phyloP scores from a whole-genome alignment of 2,113 vertebrate genomes.

The Pterocles burchelli region DNA sequence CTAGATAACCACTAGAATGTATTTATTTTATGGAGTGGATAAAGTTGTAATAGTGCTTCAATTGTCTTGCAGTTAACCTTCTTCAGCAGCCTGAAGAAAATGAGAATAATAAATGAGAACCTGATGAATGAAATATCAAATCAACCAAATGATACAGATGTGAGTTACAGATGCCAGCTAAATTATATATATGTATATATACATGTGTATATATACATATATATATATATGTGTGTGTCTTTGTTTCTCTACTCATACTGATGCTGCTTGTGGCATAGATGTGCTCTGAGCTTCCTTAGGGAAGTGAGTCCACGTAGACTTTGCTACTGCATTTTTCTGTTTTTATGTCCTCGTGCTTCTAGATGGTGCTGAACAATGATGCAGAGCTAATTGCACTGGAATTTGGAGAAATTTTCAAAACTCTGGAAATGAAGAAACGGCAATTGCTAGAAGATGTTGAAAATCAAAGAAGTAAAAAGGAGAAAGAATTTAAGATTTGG shows the following conservation, averaged over 20 bases:
- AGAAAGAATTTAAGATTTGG: slow-evolving; percentile 62
- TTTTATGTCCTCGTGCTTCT: neutral
- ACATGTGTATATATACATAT: neutral
- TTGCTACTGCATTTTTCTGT: neutral
- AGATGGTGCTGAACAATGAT: slow-evolving; percentile 52
- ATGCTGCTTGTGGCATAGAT: neutral
- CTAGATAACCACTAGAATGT: neutral
- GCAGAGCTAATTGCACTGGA: slow-evolving; percentile 33
- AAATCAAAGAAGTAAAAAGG: slow-evolving; percentile 55
- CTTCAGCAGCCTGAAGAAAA: slow-evolving; percentile 68
- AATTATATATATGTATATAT: neutral
- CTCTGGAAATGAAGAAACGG: slow-evolving; percentile 59
- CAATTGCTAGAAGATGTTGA: slow-evolving; percentile 62
- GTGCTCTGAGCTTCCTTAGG: neutral
- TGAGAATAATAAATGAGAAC: slow-evolving; percentile 62
- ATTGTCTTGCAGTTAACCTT: slow-evolving; percentile 64
- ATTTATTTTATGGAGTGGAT: neutral
- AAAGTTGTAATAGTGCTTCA: neutral
- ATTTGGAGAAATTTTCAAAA: slow-evolving; percentile 63
- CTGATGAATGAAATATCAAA: slow-evolving; percentile 51
- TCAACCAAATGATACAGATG: neutral
- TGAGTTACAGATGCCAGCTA: slow-evolving; percentile 14
- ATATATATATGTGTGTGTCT: neutral
- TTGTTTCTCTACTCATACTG: neutral
- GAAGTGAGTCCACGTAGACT: neutral